Base-by-base conservation (phyloP, 2,113 vertebrate genomes). In the Recurvirostra avosetta region DNA sequence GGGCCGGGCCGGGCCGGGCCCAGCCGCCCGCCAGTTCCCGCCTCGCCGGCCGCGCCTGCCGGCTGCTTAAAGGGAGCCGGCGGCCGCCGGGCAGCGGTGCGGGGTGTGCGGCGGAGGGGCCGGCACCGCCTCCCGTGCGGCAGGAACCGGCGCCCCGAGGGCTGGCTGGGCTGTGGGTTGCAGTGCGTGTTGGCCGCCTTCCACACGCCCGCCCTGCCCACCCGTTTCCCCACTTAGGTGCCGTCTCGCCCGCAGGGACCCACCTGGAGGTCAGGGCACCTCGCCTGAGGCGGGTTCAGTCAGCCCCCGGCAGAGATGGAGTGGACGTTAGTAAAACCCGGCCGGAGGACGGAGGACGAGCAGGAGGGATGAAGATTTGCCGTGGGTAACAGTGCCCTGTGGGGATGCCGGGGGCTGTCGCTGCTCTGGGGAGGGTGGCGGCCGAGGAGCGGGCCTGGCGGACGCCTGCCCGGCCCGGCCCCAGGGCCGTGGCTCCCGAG, bases 21-120 rank as follows among this genome's bases (percentile, higher is more conserved):
- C 21, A 5, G 80, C 36, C 85, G 38, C 30, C 67, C 43, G 74
- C 93, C 49, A 66, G 92, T 98, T 99, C 98, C 98, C 99, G 98
- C 99, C 96, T 68, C 36, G 0, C 27, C 43, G 66, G 98, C 96
- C 98, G 98, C 99, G 97, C 55, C 55, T 30, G 55, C 50, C 13
- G 50, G 87, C 61, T 97, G 98, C 98, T 98, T 45, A 45, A 45
- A 45, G 45, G 45, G 17, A 15, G 45, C 17, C 45, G 45, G 16
- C 45, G 45, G 17, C 16, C 3, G 27, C 49, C 55, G 30, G 56
- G 19, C 18, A 34, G 19, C 21, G 17, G 41, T 21, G 94, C 19
- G 45, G 32, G 9, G 26, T 30, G 70, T 8, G 8, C 21, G 22
- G 58, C 2, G 18, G 29, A 7, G 59, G n/a, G 18, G 43, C 27